Percentiles rank a stretch among this genome's conserved stretches.
Conservation (phyloP, 2,797 vertebrate species). For the Sardinella longiceps region DNA sequence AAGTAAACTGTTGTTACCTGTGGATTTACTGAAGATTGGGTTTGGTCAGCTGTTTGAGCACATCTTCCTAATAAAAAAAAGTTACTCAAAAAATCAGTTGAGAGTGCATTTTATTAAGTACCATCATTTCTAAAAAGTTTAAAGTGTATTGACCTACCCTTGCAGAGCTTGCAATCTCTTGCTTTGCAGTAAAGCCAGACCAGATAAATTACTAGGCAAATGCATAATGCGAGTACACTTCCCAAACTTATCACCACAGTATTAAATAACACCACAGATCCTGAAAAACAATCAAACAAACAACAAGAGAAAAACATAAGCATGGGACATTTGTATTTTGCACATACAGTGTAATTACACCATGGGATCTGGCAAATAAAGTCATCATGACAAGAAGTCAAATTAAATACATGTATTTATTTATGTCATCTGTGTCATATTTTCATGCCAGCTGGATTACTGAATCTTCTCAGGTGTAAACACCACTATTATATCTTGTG, state of each 20-base stretch:
- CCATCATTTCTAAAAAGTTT: neutral
- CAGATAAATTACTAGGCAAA: neutral
- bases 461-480: no score
- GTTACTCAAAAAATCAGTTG: neutral
- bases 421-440: no score
- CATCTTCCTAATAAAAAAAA: neutral
- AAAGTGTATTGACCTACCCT: neutral
- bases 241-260: neutral
- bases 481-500: no score
- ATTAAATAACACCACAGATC: neutral
- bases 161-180: neutral
- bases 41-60: neutral
- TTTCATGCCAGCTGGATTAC: no score
- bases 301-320: neutral
- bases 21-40: neutral
- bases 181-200: neutral
- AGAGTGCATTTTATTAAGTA: neutral
- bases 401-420: no score
- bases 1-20: neutral
- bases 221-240: neutral
- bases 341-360: neutral
- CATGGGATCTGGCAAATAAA: neutral
- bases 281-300: neutral
- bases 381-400: no score
- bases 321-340: no score